A percentile compares a stretch with the other conserved stretches of the same genome.
These are phyloP conservation scores for Pterophyllum scalare DNA, from an alignment of 2,113 vertebrate genomes.

Conservation along the genomic window DNA sequence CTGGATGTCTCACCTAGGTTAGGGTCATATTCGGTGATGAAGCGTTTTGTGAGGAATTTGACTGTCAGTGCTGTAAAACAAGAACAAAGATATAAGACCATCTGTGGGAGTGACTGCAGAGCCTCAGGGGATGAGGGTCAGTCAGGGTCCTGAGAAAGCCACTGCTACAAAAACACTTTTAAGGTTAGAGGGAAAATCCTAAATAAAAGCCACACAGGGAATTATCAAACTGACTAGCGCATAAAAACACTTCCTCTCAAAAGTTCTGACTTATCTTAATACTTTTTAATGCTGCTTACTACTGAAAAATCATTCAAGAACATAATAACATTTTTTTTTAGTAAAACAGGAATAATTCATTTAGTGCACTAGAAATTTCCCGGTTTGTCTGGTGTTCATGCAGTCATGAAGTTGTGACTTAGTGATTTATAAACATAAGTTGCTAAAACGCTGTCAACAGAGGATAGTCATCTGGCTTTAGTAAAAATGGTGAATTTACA, in stretches of 20 bases:
- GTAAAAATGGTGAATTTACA: fast-evolving
- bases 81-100: not conserved
- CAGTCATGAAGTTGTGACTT: not conserved
- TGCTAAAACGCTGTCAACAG: not conserved
- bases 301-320: no score
- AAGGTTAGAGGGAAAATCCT: not conserved
- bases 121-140: not conserved
- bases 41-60: slow-evolving; percentile 34
- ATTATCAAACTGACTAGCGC: not conserved
- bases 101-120: not conserved
- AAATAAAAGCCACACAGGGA: not conserved
- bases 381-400: not conserved
- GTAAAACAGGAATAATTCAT: no score
- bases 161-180: not conserved
- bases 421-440: not conserved
- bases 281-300: not conserved
- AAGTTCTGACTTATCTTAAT: not conserved
- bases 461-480: not conserved
- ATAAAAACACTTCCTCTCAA: not conserved
- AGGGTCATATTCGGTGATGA: slow-evolving; percentile 41
- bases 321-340: not conserved
- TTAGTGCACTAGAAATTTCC: not conserved
- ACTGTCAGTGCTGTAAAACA: slow-evolving; percentile 25
- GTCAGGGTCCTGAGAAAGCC: slow-evolving; percentile 24
- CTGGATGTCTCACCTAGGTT: slow-evolving; percentile 12